Percentiles rank a stretch among this genome's conserved stretches.
phyloP scores from a whole-genome alignment of 2,888 invertebrate genomes.

The Caradrina kadenii region DNA sequence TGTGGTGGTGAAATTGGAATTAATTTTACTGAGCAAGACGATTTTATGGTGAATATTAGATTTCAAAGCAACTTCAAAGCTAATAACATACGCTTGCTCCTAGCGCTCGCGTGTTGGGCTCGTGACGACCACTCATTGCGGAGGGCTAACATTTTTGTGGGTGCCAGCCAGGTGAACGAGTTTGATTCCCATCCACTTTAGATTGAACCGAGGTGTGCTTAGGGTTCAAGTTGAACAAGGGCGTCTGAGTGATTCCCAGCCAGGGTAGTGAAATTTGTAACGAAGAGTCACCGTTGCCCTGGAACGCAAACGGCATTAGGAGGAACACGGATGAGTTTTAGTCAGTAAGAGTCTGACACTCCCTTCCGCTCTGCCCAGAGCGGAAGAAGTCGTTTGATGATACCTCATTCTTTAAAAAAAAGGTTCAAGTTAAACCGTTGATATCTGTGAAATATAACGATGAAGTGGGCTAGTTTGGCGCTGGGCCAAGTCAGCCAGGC shows the following conservation, averaged over 20 bases:
- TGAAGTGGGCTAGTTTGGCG: slow-evolving; percentile 42
- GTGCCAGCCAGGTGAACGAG: slow-evolving; percentile 47
- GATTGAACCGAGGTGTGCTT: slow-evolving; percentile 31
- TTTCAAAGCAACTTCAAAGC: slow-evolving; percentile 5
- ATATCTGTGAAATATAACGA: slow-evolving; percentile 16
- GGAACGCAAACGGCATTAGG: too few relatives aligned
- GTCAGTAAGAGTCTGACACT: too few relatives aligned
- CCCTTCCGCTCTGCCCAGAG: too few relatives aligned
- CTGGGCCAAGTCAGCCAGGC: slow-evolving; percentile 29
- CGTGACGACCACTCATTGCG: slow-evolving; percentile 38
- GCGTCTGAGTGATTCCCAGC: too few relatives aligned
- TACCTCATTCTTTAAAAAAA: too few relatives aligned
- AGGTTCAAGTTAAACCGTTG: slow-evolving; percentile 21
- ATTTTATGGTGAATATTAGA: not conserved
- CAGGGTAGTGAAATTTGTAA: too few relatives aligned
- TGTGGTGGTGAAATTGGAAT: too few relatives aligned
- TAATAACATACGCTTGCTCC: slow-evolving; percentile 11
- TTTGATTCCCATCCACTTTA: slow-evolving; percentile 43
- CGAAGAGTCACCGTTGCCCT: too few relatives aligned
- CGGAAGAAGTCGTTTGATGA: too few relatives aligned
- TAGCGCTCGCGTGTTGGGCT: slow-evolving; percentile 32
- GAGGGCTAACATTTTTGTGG: slow-evolving; percentile 38
- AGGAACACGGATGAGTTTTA: too few relatives aligned
- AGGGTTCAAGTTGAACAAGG: slow-evolving; percentile 30
- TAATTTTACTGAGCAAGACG: too few relatives aligned